phyloP scores from a whole-genome alignment of 2,888 invertebrate species.

The Thereva unica region DNA sequence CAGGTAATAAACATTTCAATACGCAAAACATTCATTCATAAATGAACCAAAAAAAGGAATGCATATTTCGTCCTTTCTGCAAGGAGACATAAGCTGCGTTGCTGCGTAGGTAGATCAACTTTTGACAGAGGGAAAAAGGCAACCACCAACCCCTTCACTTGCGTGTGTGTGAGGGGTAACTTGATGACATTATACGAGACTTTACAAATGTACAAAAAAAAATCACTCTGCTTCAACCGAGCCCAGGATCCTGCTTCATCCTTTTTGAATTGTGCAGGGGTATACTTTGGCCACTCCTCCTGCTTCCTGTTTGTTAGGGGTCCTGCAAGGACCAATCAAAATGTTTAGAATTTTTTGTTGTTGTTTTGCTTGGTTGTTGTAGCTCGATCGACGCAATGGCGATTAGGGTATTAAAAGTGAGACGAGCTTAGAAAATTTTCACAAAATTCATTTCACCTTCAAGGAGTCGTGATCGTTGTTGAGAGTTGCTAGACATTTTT shows the following conservation, averaged over 20 bases:
- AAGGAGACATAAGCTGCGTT: slow-evolving; percentile 20
- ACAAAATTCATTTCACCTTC: slow-evolving; percentile 1
- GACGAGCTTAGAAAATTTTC: background rate
- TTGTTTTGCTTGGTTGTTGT: background rate
- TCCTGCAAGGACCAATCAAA: background rate
- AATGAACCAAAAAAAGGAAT: background rate
- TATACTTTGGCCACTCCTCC: background rate
- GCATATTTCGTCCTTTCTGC: background rate
- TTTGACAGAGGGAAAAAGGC: slow-evolving; percentile 19
- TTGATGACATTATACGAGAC: no score
- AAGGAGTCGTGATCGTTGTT: background rate
- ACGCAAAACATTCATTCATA: background rate
- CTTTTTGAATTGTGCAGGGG: background rate
- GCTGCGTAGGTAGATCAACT: slow-evolving; percentile 28
- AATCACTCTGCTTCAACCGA: no score
- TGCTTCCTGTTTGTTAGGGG: slow-evolving; percentile 2
- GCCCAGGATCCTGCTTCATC: background rate
- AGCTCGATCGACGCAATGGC: slow-evolving; percentile 5
- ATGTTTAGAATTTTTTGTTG: background rate
- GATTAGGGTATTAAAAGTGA: slow-evolving; percentile 2
- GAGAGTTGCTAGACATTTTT: background rate
- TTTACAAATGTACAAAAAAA: no score
- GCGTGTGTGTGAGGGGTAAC: background rate
- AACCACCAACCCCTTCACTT: slow-evolving; percentile 8
- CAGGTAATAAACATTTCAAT: background rate